Base-by-base conservation (phyloP, 2,113 vertebrate genomes). In the Gracilinanus agilis region DNA sequence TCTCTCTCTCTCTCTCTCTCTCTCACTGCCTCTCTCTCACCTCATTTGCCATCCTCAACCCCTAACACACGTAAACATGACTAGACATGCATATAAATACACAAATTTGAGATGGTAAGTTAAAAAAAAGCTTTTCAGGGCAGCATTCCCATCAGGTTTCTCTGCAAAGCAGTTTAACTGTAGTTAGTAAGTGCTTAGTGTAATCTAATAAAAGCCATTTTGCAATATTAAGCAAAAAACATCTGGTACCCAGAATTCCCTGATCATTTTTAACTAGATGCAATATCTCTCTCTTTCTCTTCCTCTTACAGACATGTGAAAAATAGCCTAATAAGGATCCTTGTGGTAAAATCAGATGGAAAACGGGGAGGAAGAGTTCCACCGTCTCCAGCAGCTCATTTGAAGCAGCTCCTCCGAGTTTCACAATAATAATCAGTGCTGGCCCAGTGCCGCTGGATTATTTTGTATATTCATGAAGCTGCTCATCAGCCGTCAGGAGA, bases 391-490 rank as follows among this genome's bases (percentile, higher is more conserved):
- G 98, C 98, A 98, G 98, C 98, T 99, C 98, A 98, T 98, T 98
- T 98, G 97, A 99, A 98, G 98, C 98, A 96, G 98, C 98, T 98
- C 98, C 98, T 99, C 98, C 93, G 98, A 98, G 98, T 98, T 98
- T 97, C 98, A 98, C 99, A 98, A 98, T 98, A 98, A 98, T 99
- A 98, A 99, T 99, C 99, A 99, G 99, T 98, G 98, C 98, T 99
- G 99, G 99, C 99, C 98, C 98, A 98, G 98, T 99, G 99, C 98
- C 98, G 98, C 98, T 90, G 98, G 98, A 98, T 99, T 99, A 98
- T 98, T 99, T 99, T 99, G 99, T 99, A 99, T 99, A 99, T 99
- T 99, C 99, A 99, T 99, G 99, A 99, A 99, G 98, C 98, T 97
- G 98, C 99, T 99, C 99, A 99, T 99, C 99, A 99, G 99, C 99